Percentiles rank a stretch among this genome's conserved stretches.
Evolutionary conservation across 2,113 vertebrate species (phyloP).

Genomic region (Atlantisia rogersi): DNA sequence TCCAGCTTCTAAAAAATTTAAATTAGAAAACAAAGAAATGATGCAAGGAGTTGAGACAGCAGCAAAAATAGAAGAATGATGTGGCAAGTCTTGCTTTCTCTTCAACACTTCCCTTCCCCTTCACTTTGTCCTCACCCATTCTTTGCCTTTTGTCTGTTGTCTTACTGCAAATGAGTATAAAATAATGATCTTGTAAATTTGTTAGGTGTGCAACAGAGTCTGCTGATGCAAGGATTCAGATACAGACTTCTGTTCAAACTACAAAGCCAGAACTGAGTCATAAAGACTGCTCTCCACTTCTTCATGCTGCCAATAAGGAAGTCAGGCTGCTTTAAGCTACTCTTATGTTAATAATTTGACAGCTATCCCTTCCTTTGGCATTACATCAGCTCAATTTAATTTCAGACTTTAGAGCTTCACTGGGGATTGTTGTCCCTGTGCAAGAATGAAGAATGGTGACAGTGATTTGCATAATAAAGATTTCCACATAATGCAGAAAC

Average conservation of each 20-base stretch:
- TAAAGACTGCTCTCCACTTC: slow-evolving; percentile 52
- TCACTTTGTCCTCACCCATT: neutral
- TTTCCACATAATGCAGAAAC: neutral
- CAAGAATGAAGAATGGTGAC: slow-evolving; percentile 16
- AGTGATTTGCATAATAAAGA: neutral
- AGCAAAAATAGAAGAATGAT: neutral
- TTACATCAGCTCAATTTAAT: slow-evolving; percentile 14
- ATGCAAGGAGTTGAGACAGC: neutral
- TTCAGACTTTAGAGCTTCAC: neutral
- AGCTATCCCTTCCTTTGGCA: slow-evolving; percentile 39
- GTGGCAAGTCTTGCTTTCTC: neutral
- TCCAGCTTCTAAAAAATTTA: slow-evolving; percentile 7
- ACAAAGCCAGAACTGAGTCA: slow-evolving; percentile 67
- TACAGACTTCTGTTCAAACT: slow-evolving; percentile 18
- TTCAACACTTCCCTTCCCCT: neutral
- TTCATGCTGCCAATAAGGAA: slow-evolving; percentile 53
- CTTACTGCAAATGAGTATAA: slow-evolving; percentile 21
- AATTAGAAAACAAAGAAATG: neutral
- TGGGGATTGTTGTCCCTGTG: neutral
- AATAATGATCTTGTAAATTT: slow-evolving; percentile 8
- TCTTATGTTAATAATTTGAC: slow-evolving; percentile 36
- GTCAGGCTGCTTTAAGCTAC: slow-evolving; percentile 38
- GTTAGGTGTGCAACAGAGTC: slow-evolving; percentile 50
- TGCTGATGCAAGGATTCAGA: slow-evolving; percentile 66
- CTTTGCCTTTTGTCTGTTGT: neutral